A percentile compares a stretch with the other conserved stretches of the same genome.
Evolutionary conservation across 2,113 vertebrate species (phyloP).

Genomic region (Grallaria varia): DNA sequence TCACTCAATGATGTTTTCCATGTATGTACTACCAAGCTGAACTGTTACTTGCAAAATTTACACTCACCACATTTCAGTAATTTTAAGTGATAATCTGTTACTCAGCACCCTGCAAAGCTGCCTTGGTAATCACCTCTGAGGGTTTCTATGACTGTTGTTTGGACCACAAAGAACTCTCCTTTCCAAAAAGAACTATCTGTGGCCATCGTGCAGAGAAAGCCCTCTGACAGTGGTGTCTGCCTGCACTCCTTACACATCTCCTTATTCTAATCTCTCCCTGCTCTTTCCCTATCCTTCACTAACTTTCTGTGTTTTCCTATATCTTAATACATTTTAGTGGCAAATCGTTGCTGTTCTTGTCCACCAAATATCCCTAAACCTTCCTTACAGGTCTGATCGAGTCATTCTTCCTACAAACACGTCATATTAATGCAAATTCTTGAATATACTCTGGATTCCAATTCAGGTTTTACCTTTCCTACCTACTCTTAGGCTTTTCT

Average conservation of each 20-base stretch:
- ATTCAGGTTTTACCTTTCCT: not conserved
- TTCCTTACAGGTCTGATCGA: not conserved
- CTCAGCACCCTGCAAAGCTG: not conserved
- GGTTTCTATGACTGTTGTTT: not conserved
- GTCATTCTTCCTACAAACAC: not conserved
- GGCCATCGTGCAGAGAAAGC: not conserved
- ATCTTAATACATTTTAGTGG: not conserved
- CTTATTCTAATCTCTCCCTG: not conserved
- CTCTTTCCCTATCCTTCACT: not conserved
- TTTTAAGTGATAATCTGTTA: not conserved
- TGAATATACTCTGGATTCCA: not conserved
- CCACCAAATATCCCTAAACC: not conserved
- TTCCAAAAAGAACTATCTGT: not conserved
- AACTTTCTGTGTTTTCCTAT: not conserved
- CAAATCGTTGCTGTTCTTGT: not conserved
- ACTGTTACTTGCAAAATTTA: not conserved
- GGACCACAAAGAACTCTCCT: not conserved
- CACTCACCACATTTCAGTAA: not conserved
- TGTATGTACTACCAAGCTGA: not conserved
- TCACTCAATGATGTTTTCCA: not conserved
- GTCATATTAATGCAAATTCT: not conserved
- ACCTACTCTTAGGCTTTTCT: not conserved
- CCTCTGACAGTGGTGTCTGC: rapidly evolving
- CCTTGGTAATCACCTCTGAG: not conserved
- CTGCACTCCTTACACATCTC: not conserved